Conservation (phyloP, 37 sponge, comb jelly and placozoan species). For the Diacarnus erythraeanus region DNA sequence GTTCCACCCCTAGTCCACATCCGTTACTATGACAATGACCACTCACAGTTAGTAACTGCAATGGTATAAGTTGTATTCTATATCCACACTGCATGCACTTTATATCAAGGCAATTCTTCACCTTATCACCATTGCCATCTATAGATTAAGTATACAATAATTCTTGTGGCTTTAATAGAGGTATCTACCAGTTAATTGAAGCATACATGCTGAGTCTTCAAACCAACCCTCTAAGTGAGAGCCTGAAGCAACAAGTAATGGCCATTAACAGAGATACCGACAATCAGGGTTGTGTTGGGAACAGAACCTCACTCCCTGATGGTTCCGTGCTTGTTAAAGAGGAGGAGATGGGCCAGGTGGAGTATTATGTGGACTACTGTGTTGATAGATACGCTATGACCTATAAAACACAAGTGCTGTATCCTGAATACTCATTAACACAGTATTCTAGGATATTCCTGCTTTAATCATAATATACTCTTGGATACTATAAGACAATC, state of each 20-base stretch:
- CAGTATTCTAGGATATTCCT: no score
- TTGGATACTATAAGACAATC: no score
- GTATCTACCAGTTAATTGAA: slow-evolving; percentile 10
- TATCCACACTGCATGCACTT: no score
- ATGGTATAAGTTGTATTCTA: no score
- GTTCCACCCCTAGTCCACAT: background rate
- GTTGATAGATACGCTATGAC: slow-evolving; percentile 54
- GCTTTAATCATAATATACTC: no score
- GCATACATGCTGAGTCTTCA: slow-evolving; percentile 14
- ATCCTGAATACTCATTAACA: no score
- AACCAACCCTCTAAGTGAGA: background rate
- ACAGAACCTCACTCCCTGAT: background rate
- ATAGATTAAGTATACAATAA: background rate
- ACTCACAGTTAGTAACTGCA: background rate
- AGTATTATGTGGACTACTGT: slow-evolving; percentile 58
- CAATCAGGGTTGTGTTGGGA: background rate
- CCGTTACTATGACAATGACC: slow-evolving; percentile 1
- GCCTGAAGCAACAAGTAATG: background rate
- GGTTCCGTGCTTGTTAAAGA: background rate
- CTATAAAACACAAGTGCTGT: slow-evolving; percentile 13
- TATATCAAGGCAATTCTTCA: no score
- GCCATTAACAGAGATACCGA: background rate
- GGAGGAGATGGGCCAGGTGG: slow-evolving; percentile 45
- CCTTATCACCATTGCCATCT: background rate
- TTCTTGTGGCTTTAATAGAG: background rate